Conservation (phyloP, 2,797 vertebrate species). For the Novumbra hubbsi region DNA sequence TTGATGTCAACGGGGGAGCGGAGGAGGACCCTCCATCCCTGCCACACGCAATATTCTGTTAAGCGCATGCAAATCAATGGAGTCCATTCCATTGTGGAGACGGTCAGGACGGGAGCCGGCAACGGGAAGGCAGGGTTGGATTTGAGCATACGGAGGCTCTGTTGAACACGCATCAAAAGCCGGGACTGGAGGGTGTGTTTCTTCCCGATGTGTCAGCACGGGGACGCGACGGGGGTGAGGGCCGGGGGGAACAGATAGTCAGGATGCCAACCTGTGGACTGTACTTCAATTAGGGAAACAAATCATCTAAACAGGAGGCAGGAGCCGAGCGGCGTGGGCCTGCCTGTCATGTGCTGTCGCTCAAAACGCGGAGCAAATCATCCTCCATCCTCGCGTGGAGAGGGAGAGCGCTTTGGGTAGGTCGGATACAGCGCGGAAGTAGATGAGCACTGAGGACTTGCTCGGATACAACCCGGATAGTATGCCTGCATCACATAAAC, state of each 20-base stretch:
- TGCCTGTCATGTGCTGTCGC: slow-evolving; percentile 63
- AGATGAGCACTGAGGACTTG: slow-evolving; percentile 64
- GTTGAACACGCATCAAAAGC: slow-evolving; percentile 63
- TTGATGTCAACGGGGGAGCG: slow-evolving; percentile 94
- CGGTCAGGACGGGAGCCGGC: slow-evolving; percentile 61
- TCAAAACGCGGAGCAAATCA: slow-evolving; percentile 66
- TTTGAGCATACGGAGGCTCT: slow-evolving; percentile 25
- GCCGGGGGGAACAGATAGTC: slow-evolving; percentile 21
- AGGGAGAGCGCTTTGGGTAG: slow-evolving; percentile 44
- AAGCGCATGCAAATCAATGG: slow-evolving; percentile 83
- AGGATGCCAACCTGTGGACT: slow-evolving; percentile 56
- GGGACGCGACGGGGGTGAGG: background rate
- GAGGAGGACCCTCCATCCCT: slow-evolving; percentile 79
- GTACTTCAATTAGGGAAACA: slow-evolving; percentile 57
- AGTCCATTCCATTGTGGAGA: slow-evolving; percentile 84
- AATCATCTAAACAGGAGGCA: slow-evolving; percentile 43
- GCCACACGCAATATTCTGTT: slow-evolving; percentile 84
- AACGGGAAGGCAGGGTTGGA: slow-evolving; percentile 34
- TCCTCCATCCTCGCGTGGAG: slow-evolving; percentile 71
- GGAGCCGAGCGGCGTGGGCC: slow-evolving; percentile 27
- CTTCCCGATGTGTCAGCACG: slow-evolving; percentile 41
- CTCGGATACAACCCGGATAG: slow-evolving; percentile 55
- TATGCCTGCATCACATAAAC: slow-evolving; percentile 50
- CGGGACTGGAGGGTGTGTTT: slow-evolving; percentile 56
- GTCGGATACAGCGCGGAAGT: slow-evolving; percentile 61